phyloP scores from a whole-genome alignment of 2,888 invertebrate species.

The Fabriciana adippe region DNA sequence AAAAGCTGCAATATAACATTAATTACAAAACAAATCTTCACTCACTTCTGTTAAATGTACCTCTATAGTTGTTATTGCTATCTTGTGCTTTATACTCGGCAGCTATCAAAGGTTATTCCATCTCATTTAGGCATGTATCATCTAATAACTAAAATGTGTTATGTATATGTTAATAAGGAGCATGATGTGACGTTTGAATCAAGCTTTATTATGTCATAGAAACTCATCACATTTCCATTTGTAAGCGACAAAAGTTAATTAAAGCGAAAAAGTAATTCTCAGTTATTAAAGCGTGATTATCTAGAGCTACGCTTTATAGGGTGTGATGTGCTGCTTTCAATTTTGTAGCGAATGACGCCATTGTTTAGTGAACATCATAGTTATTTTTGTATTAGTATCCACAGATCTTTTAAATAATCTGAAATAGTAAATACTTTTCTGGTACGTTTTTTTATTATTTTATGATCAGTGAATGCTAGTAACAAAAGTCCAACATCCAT shows the following conservation, averaged over 20 bases:
- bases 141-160: neutral
- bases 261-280: constrained; percentile 8
- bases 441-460: neutral
- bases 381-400: constrained; percentile 13
- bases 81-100: constrained; percentile 1
- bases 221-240: constrained; percentile 2
- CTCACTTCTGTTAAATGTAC: neutral
- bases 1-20: neutral
- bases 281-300: constrained; percentile 2
- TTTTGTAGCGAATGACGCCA: constrained; percentile 12
- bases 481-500: neutral
- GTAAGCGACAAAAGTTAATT: neutral
- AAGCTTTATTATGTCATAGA: constrained; percentile 17
- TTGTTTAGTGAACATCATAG: constrained; percentile 9
- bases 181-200: constrained; percentile 10
- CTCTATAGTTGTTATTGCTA: neutral
- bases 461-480: constrained; percentile 6
- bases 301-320: constrained; percentile 20
- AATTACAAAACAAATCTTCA: constrained; percentile 1
- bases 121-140: constrained; percentile 18
- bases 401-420: neutral
- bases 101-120: neutral
- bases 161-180: constrained; percentile 1
- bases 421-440: too few species aligned
- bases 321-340: constrained; percentile 21